These are phyloP conservation scores for Aplochiton taeniatus DNA, from an alignment of 2,797 vertebrate species.

Conservation along the genomic window DNA sequence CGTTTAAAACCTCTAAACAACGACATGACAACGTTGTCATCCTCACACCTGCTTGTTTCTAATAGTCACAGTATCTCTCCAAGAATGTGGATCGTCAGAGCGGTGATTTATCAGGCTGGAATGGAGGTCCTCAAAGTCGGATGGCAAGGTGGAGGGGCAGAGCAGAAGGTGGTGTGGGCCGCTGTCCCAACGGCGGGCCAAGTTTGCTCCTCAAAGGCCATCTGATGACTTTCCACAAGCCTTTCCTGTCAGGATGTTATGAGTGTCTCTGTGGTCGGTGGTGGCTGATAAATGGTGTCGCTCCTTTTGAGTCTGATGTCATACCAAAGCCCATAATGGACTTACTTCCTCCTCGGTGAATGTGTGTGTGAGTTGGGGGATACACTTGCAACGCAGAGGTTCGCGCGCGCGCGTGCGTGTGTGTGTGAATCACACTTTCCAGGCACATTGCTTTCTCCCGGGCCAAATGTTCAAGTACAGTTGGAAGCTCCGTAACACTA, in stretches of 20 bases:
- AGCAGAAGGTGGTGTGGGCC: conserved; percentile 52
- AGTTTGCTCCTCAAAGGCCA: conserved; percentile 86
- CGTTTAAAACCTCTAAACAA: too few species aligned
- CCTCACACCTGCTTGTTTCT: too few species aligned
- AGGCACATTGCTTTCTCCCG: not conserved
- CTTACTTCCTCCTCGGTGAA: conserved; percentile 79
- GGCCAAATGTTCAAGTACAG: too few species aligned
- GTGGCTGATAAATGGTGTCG: conserved; percentile 90
- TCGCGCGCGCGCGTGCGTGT: conserved; percentile 30
- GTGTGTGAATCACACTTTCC: conserved; percentile 1
- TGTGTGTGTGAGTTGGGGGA: conserved; percentile 69
- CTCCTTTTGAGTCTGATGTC: conserved; percentile 88
- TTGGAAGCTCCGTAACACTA: too few species aligned
- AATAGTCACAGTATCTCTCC: too few species aligned
- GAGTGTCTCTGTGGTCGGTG: conserved; percentile 93
- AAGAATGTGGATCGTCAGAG: too few species aligned
- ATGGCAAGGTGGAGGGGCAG: conserved; percentile 17
- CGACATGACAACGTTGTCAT: too few species aligned
- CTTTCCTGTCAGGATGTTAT: conserved; percentile 99
- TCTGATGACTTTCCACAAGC: conserved; percentile 95
- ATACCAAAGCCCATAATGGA: conserved; percentile 84
- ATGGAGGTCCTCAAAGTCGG: too few species aligned
- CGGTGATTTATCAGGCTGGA: not conserved
- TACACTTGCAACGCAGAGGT: conserved; percentile 60
- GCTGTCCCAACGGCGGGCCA: conserved; percentile 66